phyloP scores from a whole-genome alignment of 1,140 invertebrate genomes.

The Ceratina japonica region DNA sequence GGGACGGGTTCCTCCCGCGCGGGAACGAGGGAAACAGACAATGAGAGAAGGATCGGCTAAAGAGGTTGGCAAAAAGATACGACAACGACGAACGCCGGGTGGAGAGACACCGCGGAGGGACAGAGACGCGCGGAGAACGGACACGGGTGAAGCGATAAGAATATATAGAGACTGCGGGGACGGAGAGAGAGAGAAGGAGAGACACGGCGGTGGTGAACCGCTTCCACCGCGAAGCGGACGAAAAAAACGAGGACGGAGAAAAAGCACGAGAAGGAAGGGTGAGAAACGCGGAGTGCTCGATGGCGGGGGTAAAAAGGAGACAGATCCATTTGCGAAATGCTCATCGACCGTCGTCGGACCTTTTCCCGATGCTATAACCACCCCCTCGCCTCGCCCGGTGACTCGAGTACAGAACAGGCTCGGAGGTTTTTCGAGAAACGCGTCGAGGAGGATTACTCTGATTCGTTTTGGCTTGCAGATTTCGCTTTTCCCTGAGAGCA shows the following conservation, averaged over 20 bases:
- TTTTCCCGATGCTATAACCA: slow-evolving; percentile 49
- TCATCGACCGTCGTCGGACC: slow-evolving; percentile 73
- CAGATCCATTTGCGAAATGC: slow-evolving; percentile 78
- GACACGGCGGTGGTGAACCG: slow-evolving; percentile 58
- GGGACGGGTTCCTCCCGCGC: slow-evolving; percentile 11
- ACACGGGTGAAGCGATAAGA: slow-evolving; percentile 11
- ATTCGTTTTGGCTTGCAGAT: slow-evolving; percentile 80
- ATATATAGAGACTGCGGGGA: slow-evolving; percentile 7
- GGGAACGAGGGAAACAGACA: slow-evolving; percentile 42
- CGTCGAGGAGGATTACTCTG: slow-evolving; percentile 76
- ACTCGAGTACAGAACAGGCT: slow-evolving; percentile 19
- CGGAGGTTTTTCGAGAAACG: slow-evolving; percentile 70
- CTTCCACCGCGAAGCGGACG: slow-evolving; percentile 44
- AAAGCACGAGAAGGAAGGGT: slow-evolving; percentile 1
- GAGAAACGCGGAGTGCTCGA: slow-evolving; percentile 34
- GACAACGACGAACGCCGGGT: neutral
- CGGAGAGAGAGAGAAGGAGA: neutral
- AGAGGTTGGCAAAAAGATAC: slow-evolving; percentile 18
- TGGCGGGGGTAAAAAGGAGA: slow-evolving; percentile 30
- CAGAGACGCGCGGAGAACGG: slow-evolving; percentile 17
- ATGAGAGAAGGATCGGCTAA: slow-evolving; percentile 41
- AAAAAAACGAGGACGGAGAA: slow-evolving; percentile 21
- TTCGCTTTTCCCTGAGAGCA: slow-evolving; percentile 65
- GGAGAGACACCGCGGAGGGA: neutral
- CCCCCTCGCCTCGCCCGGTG: neutral